Evolutionary conservation across 2,797 vertebrate genomes (phyloP).

Genomic region (Urosaurus nigricauda): DNA sequence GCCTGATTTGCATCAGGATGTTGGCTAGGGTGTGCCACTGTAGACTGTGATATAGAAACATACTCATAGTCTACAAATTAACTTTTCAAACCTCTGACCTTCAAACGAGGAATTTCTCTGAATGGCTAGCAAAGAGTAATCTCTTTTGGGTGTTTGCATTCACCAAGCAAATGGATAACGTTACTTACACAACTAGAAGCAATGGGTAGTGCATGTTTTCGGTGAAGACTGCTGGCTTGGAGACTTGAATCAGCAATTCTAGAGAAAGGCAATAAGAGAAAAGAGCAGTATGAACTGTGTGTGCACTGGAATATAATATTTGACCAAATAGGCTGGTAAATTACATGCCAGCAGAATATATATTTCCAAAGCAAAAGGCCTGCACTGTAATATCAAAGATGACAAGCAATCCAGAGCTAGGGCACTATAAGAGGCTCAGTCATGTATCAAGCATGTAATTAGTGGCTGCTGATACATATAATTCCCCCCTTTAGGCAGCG

Average conservation of each 20-base stretch:
- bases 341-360: constrained; percentile 56
- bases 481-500: constrained; percentile 63
- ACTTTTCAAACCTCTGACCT: no score
- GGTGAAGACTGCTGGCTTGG: constrained; percentile 91
- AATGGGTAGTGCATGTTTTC: constrained; percentile 90
- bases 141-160: background rate
- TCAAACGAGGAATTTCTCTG: background rate
- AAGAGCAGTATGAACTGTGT: background rate
- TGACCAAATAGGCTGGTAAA: constrained; percentile 49
- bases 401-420: constrained; percentile 26
- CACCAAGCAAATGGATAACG: fast-evolving
- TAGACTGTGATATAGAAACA: no score
- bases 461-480: constrained; percentile 64
- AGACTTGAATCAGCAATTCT: constrained; percentile 92
- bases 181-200: constrained; percentile 95
- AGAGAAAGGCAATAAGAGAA: constrained; percentile 52
- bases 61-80: no score
- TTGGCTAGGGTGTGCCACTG: no score
- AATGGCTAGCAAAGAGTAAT: background rate
- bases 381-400: constrained; percentile 32
- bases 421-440: background rate
- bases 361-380: constrained; percentile 44
- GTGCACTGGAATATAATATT: background rate
- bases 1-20: no score
- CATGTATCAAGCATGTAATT: constrained; percentile 57